Percentiles rank a stretch among this genome's conserved stretches.
These are phyloP conservation scores for Choloepus didactylus DNA, from an alignment of 2,797 vertebrate genomes.

Conservation along the genomic window DNA sequence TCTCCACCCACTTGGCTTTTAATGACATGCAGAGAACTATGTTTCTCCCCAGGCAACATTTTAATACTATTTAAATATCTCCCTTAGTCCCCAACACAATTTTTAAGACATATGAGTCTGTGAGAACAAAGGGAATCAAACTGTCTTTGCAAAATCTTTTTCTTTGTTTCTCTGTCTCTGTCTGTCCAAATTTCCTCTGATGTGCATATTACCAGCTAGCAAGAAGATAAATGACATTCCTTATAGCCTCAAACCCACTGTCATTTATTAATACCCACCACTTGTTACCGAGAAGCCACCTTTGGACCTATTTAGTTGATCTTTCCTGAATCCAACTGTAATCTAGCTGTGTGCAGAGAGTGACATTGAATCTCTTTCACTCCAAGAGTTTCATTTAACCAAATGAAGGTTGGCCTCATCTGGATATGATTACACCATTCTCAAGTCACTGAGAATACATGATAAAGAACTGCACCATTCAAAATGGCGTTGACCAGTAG, in stretches of 20 bases:
- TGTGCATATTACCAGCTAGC: conserved; percentile 62
- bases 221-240: conserved; percentile 78
- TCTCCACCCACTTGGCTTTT: conserved; percentile 67
- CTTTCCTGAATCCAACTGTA: conserved; percentile 68
- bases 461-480: background rate
- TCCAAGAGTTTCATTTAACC: conserved; percentile 26
- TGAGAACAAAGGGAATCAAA: conserved; percentile 73
- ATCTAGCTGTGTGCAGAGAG: conserved; percentile 61
- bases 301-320: conserved; percentile 43
- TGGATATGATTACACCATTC: background rate
- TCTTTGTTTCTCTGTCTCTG: conserved; percentile 67
- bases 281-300: conserved; percentile 46
- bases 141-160: conserved; percentile 74
- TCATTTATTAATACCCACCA: conserved; percentile 76
- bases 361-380: conserved; percentile 55
- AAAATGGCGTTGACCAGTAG: background rate
- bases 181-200: conserved; percentile 19
- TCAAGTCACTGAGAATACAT: background rate
- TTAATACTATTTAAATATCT: conserved; percentile 78
- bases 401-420: conserved; percentile 35
- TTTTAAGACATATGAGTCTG: conserved; percentile 78
- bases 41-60: conserved; percentile 74
- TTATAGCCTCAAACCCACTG: conserved; percentile 75
- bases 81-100: conserved; percentile 75
- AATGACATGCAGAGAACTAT: conserved; percentile 65